phyloP scores from a whole-genome alignment of 2,113 vertebrate genomes.

The Chlorocebus sabaeus region DNA sequence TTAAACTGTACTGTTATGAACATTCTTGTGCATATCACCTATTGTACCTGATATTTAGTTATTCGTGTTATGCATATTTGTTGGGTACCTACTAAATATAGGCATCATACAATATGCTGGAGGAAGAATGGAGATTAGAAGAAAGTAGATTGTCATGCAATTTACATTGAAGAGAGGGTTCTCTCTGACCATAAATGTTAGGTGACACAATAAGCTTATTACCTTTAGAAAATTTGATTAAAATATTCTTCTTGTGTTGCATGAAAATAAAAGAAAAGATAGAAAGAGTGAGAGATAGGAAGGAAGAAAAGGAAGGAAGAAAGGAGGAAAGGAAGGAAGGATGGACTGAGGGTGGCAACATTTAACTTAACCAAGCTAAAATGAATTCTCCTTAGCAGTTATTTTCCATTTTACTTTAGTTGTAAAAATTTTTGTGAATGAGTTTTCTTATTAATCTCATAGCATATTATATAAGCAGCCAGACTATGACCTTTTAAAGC shows the following conservation, averaged over 20 bases:
- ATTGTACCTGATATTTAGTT: not conserved
- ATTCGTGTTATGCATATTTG: not conserved
- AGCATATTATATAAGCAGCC: not conserved
- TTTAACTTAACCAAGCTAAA: not conserved
- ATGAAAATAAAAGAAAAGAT: not conserved
- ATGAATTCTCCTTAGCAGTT: not conserved
- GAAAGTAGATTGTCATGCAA: not conserved
- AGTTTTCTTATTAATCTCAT: not conserved
- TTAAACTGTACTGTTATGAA: not conserved
- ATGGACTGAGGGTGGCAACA: not conserved
- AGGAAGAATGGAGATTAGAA: not conserved
- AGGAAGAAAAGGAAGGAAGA: not conserved
- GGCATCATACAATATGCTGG: not conserved
- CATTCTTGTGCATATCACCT: not conserved
- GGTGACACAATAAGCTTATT: not conserved
- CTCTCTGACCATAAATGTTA: not conserved
- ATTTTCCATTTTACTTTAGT: not conserved
- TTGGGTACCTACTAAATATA: not conserved
- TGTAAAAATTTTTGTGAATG: not conserved
- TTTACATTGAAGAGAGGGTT: not conserved
- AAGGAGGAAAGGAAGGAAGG: not conserved
- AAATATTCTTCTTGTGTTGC: not conserved
- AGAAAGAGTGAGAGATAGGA: not conserved
- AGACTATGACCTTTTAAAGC: not conserved
- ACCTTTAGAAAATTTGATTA: not conserved